Conservation (phyloP, 2,888 invertebrate species). For the Amphimallon solstitiale region DNA sequence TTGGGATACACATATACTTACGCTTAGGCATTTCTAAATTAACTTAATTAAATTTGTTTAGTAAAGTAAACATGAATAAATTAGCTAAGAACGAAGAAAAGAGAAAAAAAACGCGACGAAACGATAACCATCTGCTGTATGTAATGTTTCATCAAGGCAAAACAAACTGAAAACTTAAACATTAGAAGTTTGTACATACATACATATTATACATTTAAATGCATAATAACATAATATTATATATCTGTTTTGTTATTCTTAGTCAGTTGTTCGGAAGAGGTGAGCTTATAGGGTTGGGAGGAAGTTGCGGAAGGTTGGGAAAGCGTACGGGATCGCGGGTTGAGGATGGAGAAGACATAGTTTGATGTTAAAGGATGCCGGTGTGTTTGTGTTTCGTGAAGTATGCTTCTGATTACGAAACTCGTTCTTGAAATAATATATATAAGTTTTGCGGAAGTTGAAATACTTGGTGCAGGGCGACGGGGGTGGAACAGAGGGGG, state of each 20-base stretch:
- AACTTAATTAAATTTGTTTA: conserved; percentile 15
- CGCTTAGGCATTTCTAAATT: background rate
- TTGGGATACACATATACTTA: background rate
- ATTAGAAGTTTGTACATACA: too few relatives aligned
- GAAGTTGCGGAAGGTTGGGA: too few relatives aligned
- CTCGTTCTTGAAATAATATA: background rate
- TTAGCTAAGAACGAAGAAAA: background rate
- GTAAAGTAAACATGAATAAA: conserved; percentile 1
- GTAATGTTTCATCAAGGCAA: too few relatives aligned
- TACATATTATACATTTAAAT: too few relatives aligned
- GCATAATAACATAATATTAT: too few relatives aligned
- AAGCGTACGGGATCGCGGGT: background rate
- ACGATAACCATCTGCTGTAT: background rate
- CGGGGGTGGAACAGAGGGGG: too few relatives aligned
- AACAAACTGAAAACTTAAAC: too few relatives aligned
- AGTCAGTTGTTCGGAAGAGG: background rate
- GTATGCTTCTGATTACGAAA: conserved; percentile 7
- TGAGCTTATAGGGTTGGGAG: background rate
- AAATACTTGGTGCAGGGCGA: background rate
- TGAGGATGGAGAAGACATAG: background rate
- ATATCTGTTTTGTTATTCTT: background rate
- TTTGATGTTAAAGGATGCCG: background rate
- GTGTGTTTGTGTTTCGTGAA: conserved; percentile 3
- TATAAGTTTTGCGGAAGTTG: conserved; percentile 8
- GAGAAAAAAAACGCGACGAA: too few relatives aligned